Conservation (phyloP, 1,140 invertebrate species). For the Scylla paramamosain region DNA sequence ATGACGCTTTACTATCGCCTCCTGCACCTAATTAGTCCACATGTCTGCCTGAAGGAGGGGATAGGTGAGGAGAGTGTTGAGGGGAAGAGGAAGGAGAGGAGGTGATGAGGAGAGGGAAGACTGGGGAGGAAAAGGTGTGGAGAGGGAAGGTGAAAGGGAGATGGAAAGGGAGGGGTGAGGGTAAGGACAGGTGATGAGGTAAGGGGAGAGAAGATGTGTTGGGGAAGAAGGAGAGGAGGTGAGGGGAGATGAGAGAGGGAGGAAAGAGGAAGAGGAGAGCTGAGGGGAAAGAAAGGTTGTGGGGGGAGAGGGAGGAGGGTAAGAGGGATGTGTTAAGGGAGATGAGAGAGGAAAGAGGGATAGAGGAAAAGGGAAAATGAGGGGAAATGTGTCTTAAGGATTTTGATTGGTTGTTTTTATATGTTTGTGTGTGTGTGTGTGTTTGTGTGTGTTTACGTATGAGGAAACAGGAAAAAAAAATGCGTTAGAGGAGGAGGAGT, state of each 20-base stretch:
- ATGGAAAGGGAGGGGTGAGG: not conserved
- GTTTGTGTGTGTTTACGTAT: no score
- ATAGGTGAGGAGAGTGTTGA: not conserved
- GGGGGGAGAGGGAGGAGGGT: not conserved
- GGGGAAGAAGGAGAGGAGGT: not conserved
- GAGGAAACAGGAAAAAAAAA: not conserved
- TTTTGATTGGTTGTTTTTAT: not conserved
- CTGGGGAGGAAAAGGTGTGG: not conserved
- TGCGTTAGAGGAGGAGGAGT: not conserved
- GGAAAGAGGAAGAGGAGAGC: not conserved
- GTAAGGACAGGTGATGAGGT: not conserved
- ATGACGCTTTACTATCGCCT: no score
- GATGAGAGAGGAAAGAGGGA: not conserved
- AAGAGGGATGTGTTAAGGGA: not conserved
- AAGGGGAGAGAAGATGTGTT: not conserved
- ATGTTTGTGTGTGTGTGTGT: constrained; percentile 29
- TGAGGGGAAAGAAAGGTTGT: not conserved
- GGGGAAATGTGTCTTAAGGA: not conserved
- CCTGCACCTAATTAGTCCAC: no score
- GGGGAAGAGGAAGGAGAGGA: not conserved
- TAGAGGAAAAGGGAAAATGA: not conserved
- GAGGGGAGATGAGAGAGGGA: not conserved
- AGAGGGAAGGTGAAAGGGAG: not conserved
- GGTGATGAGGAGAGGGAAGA: not conserved
- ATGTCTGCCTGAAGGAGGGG: no score